These are phyloP conservation scores for Tympanuchus pallidicinctus DNA, from an alignment of 2,113 vertebrate species.

Conservation along the genomic window DNA sequence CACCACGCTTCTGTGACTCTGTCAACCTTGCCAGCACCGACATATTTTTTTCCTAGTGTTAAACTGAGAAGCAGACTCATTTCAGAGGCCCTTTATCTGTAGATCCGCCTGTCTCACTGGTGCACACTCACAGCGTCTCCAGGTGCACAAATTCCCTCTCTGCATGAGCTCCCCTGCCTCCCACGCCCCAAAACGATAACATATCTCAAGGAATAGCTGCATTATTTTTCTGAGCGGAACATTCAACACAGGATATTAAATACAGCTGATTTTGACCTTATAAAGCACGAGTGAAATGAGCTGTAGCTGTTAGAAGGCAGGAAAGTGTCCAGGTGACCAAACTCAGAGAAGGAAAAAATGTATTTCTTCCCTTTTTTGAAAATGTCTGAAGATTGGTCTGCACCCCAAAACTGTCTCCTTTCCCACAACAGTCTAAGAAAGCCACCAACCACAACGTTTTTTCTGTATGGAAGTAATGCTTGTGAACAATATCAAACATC, in stretches of 20 bases:
- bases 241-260: slow-evolving; percentile 52
- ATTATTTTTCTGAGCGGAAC: slow-evolving; percentile 8
- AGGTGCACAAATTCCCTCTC: not conserved
- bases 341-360: not conserved
- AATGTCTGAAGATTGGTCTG: not conserved
- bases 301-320: not conserved
- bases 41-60: not conserved
- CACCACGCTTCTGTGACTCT: not conserved
- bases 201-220: not conserved
- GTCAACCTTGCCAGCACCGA: not conserved
- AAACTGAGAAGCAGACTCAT: not conserved
- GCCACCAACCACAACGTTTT: not conserved
- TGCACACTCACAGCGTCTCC: not conserved
- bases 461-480: not conserved
- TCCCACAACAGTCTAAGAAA: not conserved
- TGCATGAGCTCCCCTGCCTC: rapidly evolving
- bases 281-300: not conserved
- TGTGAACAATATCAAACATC: not conserved
- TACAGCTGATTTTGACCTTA: not conserved
- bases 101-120: not conserved
- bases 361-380: not conserved
- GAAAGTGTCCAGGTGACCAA: not conserved
- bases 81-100: not conserved
- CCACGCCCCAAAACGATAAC: not conserved
- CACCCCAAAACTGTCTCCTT: not conserved